phyloP scores from a whole-genome alignment of 1,140 invertebrate species.

The Temnothorax longispinosus region DNA sequence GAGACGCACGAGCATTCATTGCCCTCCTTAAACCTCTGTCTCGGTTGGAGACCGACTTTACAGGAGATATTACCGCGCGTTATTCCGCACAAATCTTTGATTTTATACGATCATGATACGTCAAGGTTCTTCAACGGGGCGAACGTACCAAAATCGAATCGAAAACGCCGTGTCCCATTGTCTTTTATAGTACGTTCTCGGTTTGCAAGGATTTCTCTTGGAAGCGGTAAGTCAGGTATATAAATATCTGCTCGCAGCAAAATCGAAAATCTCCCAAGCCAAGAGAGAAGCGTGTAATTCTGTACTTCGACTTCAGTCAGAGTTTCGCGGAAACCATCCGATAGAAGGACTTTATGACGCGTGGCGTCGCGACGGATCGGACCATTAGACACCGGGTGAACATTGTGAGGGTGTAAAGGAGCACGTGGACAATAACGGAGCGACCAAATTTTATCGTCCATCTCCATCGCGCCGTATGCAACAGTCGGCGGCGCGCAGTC shows the following conservation, averaged over 20 bases:
- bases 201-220: not conserved
- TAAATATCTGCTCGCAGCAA: not conserved
- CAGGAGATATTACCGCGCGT: not conserved
- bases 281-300: slow-evolving; percentile 20
- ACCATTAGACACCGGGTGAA: slow-evolving; percentile 58
- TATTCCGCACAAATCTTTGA: not conserved
- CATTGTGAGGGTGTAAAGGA: slow-evolving; percentile 38
- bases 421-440: slow-evolving; percentile 19
- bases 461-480: not conserved
- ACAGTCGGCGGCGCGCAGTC: slow-evolving; percentile 4
- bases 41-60: not conserved
- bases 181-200: not conserved
- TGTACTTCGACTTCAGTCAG: slow-evolving; percentile 44
- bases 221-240: not conserved
- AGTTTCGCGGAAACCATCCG: slow-evolving; percentile 72
- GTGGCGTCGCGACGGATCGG: slow-evolving; percentile 79
- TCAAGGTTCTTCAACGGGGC: not conserved
- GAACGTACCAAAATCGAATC: not conserved
- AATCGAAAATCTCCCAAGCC: not conserved
- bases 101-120: not conserved
- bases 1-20: not conserved
- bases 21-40: not conserved
- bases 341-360: slow-evolving; percentile 77
- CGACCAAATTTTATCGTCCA: slow-evolving; percentile 34
- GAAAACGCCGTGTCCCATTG: not conserved